Evolutionary conservation across 1,140 invertebrate genomes (phyloP), one percentile per base, ranked within the genome.

Genomic region (Musca vetustissima): DNA sequence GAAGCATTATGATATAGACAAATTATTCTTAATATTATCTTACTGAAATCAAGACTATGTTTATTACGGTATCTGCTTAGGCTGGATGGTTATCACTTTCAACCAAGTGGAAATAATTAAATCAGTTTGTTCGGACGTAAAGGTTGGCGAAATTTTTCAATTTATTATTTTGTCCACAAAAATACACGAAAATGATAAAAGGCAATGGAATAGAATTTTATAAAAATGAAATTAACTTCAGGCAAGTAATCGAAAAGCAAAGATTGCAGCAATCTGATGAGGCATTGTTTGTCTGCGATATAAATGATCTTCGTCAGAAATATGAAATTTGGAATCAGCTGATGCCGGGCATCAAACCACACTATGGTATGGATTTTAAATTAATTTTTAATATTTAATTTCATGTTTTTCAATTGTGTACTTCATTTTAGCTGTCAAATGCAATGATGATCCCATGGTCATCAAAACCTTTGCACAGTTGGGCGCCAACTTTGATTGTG

Each of bases 401-500:
- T n/a, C n/a, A n/a, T n/a, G n/a, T n/a, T n/a, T n/a, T n/a, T n/a
- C n/a, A n/a, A n/a, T n/a, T n/a, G n/a, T n/a, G n/a, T n/a, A n/a
- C n/a, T n/a, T n/a, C n/a, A 28, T 28, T 67, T 67, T 76, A 95
- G 96, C 97, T 76, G 95, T 99, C 55, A 99, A 99, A 83, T 99
- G 97, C 85, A 98, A 99, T 83, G 93, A 97, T 75, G 91, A 91
- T 83, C 85, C 89, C 43, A 83, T 89, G 69, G 88, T 99, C 57
- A 84, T 99, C 64, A 89, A 93, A 81, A 87, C 93, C 25, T 84
- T 98, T 70, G 93, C 94, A 50, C 87, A 91, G 19, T 86, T 98
- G 67, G 97, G 97, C 19, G 86, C 88, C 61, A 91, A 92, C 67
- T 99, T 99, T 84, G 97, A 99, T 84, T 99, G 97, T 85, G 97